Evolutionary conservation across 2,888 invertebrate genomes (phyloP).

Genomic region (Ichneumon xanthorius): DNA sequence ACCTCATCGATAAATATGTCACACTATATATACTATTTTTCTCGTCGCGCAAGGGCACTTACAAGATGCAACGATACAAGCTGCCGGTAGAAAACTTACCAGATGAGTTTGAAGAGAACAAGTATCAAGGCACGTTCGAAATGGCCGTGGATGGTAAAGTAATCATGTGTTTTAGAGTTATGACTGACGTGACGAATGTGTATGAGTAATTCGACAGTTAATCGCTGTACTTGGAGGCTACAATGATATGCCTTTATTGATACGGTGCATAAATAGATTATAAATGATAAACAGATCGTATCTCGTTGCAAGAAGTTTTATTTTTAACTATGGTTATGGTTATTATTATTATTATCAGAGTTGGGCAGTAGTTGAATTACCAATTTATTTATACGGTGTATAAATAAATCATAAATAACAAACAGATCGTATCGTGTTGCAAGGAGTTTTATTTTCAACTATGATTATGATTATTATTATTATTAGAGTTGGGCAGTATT

Average conservation of each 20-base stretch:
- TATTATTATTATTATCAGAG: too few relatives aligned
- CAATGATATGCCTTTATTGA: not conserved
- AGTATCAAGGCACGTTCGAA: conserved; percentile 54
- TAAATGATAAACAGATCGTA: not conserved
- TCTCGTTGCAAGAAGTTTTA: too few relatives aligned
- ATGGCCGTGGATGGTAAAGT: conserved; percentile 4
- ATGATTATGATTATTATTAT: too few relatives aligned
- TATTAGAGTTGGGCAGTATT: too few relatives aligned
- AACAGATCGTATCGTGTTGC: too few relatives aligned
- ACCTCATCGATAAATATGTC: not conserved
- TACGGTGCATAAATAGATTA: not conserved
- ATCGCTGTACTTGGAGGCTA: not conserved
- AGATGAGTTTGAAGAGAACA: conserved; percentile 62
- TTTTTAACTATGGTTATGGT: too few relatives aligned
- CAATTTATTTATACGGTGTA: too few relatives aligned
- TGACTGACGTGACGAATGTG: conserved; percentile 18
- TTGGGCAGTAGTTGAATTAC: too few relatives aligned
- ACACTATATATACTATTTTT: not conserved
- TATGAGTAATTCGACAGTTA: not conserved
- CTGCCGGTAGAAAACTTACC: conserved; percentile 50
- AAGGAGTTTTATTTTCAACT: too few relatives aligned
- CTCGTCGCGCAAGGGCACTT: conserved; percentile 54
- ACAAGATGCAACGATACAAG: conserved; percentile 42
- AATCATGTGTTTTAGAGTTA: conserved; percentile 19
- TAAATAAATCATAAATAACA: conserved; percentile 1